These are phyloP conservation scores for Thalassophryne amazonica DNA, from an alignment of 2,797 vertebrate species.

Conservation along the genomic window DNA sequence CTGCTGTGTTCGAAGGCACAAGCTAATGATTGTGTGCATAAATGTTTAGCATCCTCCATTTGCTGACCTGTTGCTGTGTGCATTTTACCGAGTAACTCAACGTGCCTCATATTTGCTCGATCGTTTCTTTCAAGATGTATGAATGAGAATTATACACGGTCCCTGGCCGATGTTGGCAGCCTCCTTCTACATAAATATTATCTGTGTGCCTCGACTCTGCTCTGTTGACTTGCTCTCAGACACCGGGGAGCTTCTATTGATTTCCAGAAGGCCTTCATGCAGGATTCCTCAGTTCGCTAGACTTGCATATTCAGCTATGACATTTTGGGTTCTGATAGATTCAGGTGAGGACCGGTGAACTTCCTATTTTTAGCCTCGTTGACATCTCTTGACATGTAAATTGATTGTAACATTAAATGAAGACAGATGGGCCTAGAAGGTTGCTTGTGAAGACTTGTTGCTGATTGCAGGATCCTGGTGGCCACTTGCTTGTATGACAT, in stretches of 20 bases:
- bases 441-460: too few species aligned
- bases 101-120: slow-evolving; percentile 58
- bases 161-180: slow-evolving; percentile 57
- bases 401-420: too few species aligned
- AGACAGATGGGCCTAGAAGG: too few species aligned
- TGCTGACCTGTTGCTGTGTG: slow-evolving; percentile 50
- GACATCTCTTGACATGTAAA: too few species aligned
- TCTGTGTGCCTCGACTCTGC: slow-evolving; percentile 52
- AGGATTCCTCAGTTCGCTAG: slow-evolving; percentile 50
- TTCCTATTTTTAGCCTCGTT: too few species aligned
- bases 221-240: slow-evolving; percentile 70
- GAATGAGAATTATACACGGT: slow-evolving; percentile 75
- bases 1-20: too few species aligned
- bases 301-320: slow-evolving; percentile 51
- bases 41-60: slow-evolving; percentile 45
- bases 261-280: slow-evolving; percentile 67
- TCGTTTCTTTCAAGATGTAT: slow-evolving; percentile 65
- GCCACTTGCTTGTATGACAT: too few species aligned
- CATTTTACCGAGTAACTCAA: slow-evolving; percentile 54
- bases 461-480: too few species aligned
- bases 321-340: too few species aligned
- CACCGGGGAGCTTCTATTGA: slow-evolving; percentile 71
- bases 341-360: too few species aligned
- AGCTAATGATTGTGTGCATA: slow-evolving; percentile 14
- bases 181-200: slow-evolving; percentile 74